phyloP scores from a whole-genome alignment of 1,140 invertebrate species.

The Forficula auricularia region DNA sequence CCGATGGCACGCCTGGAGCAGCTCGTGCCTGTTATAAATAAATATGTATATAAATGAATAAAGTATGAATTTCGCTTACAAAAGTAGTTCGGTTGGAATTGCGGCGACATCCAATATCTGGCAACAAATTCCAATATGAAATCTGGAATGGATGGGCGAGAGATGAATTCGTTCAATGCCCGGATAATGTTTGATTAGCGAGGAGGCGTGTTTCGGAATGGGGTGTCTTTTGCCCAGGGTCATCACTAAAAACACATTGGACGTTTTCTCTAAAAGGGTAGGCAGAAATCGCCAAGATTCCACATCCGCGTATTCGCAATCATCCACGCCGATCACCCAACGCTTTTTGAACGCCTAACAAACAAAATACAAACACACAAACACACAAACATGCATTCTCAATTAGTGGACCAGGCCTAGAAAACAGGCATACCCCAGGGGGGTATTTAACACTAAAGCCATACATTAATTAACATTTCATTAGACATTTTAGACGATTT shows the following conservation, averaged over 20 bases:
- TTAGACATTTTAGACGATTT: too few species aligned
- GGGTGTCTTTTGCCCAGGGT: conserved; percentile 18
- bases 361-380: conserved; percentile 18
- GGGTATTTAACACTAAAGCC: too few species aligned
- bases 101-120: conserved; percentile 38
- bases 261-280: conserved; percentile 20
- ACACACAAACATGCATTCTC: too few species aligned
- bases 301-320: conserved; percentile 31
- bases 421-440: too few species aligned
- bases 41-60: not conserved
- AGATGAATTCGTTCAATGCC: conserved; percentile 13
- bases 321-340: conserved; percentile 34
- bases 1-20: too few species aligned
- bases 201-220: too few species aligned
- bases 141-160: conserved; percentile 31
- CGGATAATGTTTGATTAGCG: too few species aligned
- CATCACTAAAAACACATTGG: conserved; percentile 19
- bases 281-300: conserved; percentile 32
- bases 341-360: conserved; percentile 23
- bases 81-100: conserved; percentile 39
- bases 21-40: too few species aligned
- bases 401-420: too few species aligned
- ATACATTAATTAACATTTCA: too few species aligned
- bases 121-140: conserved; percentile 37
- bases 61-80: conserved; percentile 24